Evolutionary conservation across 2,888 invertebrate genomes (phyloP), one percentile per base, ranked within the genome.

Genomic region (Calameuta filiformis): DNA sequence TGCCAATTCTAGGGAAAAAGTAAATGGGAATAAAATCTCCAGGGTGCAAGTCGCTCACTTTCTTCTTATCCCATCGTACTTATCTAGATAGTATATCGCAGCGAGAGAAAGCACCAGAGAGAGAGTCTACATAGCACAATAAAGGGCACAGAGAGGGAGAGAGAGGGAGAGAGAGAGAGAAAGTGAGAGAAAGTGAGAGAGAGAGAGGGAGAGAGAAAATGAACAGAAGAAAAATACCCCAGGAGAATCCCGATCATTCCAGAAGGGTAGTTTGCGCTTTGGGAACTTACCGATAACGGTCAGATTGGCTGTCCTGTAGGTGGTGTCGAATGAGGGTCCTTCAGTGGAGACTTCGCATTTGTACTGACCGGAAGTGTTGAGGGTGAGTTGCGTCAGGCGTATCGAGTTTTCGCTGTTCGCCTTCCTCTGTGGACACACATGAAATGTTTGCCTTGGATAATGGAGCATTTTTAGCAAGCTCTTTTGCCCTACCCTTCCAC

Each of bases 261-360:
- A 56, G 56, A 56, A 23, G 23, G 23, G 56, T 56, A 56, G 56
- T 56, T 56, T 56, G 56, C 6, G 56, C 56, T 23, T 34, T 40
- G 30, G 74, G 11, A 35, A 85, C 89, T 89, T 81, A 90, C 90
- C 81, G 76, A 90, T 87, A 35, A 90, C 84, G n/a, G 89, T 87
- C 73, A 90, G 83, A 81, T 89, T 89, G 4, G 82, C 85, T 6
- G 83, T 83, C 73, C 80, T 78, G 76, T 85, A 87, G 56, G 84
- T 84, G 30, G 86, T 89, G 68, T 85, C 87, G 77, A 88, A 90
- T 30, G 83, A 87, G 11, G 90, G 90, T 23, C 83, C 87, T 35
- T 88, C 89, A 11, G 88, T 87, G 12, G 90, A 90, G 12, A 89
- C 89, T 76, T 90, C 90, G 82, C 90, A 90, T 77, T 88, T 90